These are phyloP conservation scores for Rugalucina vietnamica DNA, from an alignment of 2,888 invertebrate genomes.

Conservation along the genomic window DNA sequence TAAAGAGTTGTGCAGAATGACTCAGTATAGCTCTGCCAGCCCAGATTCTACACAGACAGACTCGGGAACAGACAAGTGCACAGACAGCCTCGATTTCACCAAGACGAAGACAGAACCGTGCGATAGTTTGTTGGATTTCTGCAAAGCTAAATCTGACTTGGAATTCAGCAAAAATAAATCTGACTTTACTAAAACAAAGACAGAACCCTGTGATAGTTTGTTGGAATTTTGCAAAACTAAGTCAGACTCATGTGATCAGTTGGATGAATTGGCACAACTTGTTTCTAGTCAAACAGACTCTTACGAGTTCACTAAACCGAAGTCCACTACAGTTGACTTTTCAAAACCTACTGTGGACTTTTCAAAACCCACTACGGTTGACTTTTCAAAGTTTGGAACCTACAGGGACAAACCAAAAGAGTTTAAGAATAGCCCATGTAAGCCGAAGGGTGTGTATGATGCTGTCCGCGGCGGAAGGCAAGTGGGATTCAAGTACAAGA, in stretches of 20 bases:
- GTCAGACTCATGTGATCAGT: conserved; percentile 42
- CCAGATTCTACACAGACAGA: conserved; percentile 64
- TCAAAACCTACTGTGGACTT: no score
- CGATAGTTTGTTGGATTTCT: conserved; percentile 45
- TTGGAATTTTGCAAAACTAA: conserved; percentile 58
- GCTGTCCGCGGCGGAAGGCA: not conserved
- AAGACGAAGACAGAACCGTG: conserved; percentile 52
- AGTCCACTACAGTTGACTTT: not conserved
- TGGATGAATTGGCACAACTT: conserved; percentile 9
- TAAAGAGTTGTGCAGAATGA: conserved; percentile 56
- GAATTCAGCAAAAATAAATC: conserved; percentile 19
- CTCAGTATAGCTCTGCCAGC: conserved; percentile 56
- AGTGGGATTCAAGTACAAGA: conserved; percentile 14
- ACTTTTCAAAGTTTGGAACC: not conserved
- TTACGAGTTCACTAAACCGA: not conserved
- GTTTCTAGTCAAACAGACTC: not conserved
- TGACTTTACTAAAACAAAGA: conserved; percentile 51
- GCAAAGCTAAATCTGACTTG: conserved; percentile 38
- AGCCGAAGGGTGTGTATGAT: conserved; percentile 39
- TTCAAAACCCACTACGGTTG: not conserved
- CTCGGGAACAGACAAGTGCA: no score
- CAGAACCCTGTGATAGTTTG: conserved; percentile 49
- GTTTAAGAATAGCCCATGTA: conserved; percentile 52
- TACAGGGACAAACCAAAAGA: not conserved
- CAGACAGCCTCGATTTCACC: conserved; percentile 46